Base-by-base conservation (phyloP, 2,888 invertebrate genomes). In the Dinocampus coccinellae region DNA sequence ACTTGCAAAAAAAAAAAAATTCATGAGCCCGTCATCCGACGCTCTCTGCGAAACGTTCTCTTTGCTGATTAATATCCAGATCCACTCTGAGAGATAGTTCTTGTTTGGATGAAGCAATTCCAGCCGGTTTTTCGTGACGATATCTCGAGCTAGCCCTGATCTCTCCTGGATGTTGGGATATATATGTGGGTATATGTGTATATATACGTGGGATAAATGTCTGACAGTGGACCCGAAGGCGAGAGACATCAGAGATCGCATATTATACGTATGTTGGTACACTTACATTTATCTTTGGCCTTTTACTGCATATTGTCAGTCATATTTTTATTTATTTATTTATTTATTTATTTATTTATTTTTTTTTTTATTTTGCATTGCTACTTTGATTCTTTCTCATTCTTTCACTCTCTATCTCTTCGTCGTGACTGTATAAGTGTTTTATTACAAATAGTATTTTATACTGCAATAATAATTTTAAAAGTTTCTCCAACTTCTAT, bases 31-130 rank as follows among this genome's bases (percentile, higher is more conserved):
- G 53, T 52, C 47, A 64, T 52, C 64, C 33, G 64, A 64, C 64
- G 53, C 52, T 42, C 52, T 63, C 58, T 64, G 16, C 16, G 47
- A 47, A 16, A 70, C 70, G 63, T 62, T 52, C 34, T 34, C 33
- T 16, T 47, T 75, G 72, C 80, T 81, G 83, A 85, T 85, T 82
- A 84, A 85, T 85, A 82, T 81, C 83, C 81, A 83, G 84, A 84
- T 84, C 80, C 81, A 76, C 81, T 77, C 75, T 76, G 73, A 77
- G 77, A 82, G 81, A 83, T 82, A 79, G 80, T 82, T 83, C 84
- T 81, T 81, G 82, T 82, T 82, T 79, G 82, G 82, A 85, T 84
- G 84, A 85, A 85, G 85, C 84, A 83, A 83, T 85, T 85, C 80
- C 77, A 82, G 81, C 81, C 81, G 80, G 81, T 78, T 82, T 84